Evolutionary conservation across 2,797 vertebrate genomes (phyloP), one percentile per base, ranked within the genome.

Genomic region (Octomys mimax): DNA sequence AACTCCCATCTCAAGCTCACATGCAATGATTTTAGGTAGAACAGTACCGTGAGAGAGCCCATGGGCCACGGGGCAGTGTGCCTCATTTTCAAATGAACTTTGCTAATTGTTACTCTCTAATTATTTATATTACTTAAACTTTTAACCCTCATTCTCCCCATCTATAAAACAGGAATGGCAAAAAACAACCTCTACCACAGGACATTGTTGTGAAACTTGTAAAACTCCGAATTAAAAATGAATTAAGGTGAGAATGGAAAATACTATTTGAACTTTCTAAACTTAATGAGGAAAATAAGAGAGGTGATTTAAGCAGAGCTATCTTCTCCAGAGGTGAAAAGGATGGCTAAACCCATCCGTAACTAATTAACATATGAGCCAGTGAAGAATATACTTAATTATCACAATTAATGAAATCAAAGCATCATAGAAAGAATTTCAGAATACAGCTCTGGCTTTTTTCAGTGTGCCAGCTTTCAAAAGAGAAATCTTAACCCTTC

Each of bases 331-430:
- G 83, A 87, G 28, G 75, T n/a, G 59, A 89, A 68, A 19, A 90
- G 10, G 14, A 91, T 79, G 81, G 22, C 33, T 54, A 89, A 80
- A 89, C 14, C 3, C 5, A 81, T 22, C 54, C 7, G 6, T 77
- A 84, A 81, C 79, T 87, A 91, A 87, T 83, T 82, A 92, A 73
- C 68, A 83, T 79, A 62, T 14, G 61, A n/a, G 14, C 59, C 49
- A 52, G 89, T 92, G 59, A 85, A 57, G 33, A 92, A 39, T 52
- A 78, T 66, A 6, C 62, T 89, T 75, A 46, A 92, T 80, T 93
- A 84, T 91, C 75, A 86, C 91, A 88, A 77, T 57, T 85, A 79
- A 82, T 66, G 57, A 91, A 89, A 92, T 90, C 36, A 79, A 88
- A 92, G 52, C 78, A 84, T 42, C 14, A 13, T 4, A 9, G 86